Evolutionary conservation across 92 coral and sea anemone genomes (phyloP), one percentile per base, ranked within the genome.

Genomic region (Parazoanthus atlanticus): DNA sequence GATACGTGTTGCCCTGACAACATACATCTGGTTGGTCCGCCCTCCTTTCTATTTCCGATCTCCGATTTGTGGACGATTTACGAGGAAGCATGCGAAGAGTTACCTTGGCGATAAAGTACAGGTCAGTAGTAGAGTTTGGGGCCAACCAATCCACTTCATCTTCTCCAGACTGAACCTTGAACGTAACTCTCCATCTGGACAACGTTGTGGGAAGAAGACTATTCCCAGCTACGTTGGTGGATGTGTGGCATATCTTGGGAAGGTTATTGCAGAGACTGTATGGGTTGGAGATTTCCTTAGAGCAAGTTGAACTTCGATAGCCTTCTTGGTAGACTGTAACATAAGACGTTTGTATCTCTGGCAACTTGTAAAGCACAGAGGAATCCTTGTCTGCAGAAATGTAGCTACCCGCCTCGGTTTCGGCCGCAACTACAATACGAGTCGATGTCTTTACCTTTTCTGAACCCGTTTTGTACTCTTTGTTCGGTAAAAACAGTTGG

Each of bases 181-280:
- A 74, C 58, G 79, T 46, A 71, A 90, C 47, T 71, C 88, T 85
- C 95, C 95, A 93, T 28, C 78, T 84, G 58, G 95, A 88, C 38
- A 90, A 66, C 8, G 90, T 86, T 11, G 95, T 93, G 16, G 95
- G 93, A 36, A 90, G 91, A 72, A 93, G 90, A 33, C 90, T 86
- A 16, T 91, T 43, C n/a, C 91, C 90, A 28, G 90, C 83, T 1
- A 56, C 71, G 19, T 82, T 90, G 33, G 83, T 61, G 30, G 91
- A 78, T 32, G 84, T 88, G 80, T 88, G 89, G 41, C 94, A 92
- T 28, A 92, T 82, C 81, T 92, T 92, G 25, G 94, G 94, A 76
- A 92, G 94, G 75, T 92, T 90, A 67, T 92, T 84, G 26, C 94
- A 92, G 32, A 92, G 94, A 47, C 94, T 92, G 92, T 92, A 90